Evolutionary conservation across 2,113 vertebrate species (phyloP).

Genomic region (Proterorhinus semilunaris): DNA sequence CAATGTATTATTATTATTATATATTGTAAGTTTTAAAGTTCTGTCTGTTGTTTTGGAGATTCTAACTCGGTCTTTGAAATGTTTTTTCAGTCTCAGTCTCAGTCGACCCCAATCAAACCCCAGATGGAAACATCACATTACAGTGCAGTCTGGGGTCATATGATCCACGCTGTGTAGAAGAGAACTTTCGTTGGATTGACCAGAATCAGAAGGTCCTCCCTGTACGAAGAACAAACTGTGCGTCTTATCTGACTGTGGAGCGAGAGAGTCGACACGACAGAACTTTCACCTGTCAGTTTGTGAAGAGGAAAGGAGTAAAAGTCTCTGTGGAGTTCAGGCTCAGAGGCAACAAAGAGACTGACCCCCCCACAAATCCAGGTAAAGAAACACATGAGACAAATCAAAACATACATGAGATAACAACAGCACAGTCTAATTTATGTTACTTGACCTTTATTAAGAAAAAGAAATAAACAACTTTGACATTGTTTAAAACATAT

Average conservation of each 20-base stretch:
- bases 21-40: too few species aligned
- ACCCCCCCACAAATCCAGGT: too few species aligned
- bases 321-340: constrained; percentile 13
- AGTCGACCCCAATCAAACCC: background rate
- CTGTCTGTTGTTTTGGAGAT: too few species aligned
- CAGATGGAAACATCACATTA: background rate
- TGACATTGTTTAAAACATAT: too few species aligned
- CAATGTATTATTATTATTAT: too few species aligned
- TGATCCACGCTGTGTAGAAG: rapidly evolving
- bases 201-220: constrained; percentile 7
- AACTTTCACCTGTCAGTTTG: constrained; percentile 34
- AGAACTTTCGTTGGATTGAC: constrained; percentile 11
- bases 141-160: constrained; percentile 16
- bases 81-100: too few species aligned
- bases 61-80: too few species aligned
- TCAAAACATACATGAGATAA: too few species aligned
- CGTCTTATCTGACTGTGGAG: constrained; percentile 20
- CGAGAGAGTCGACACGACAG: background rate
- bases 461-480: too few species aligned
- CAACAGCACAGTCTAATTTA: too few species aligned
- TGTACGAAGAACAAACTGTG: background rate
- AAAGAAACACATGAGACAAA: too few species aligned
- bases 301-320: background rate
- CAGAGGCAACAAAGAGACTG: background rate
- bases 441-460: too few species aligned